Evolutionary conservation across 2,113 vertebrate species (phyloP).

Genomic region (Struthidea cinerea): DNA sequence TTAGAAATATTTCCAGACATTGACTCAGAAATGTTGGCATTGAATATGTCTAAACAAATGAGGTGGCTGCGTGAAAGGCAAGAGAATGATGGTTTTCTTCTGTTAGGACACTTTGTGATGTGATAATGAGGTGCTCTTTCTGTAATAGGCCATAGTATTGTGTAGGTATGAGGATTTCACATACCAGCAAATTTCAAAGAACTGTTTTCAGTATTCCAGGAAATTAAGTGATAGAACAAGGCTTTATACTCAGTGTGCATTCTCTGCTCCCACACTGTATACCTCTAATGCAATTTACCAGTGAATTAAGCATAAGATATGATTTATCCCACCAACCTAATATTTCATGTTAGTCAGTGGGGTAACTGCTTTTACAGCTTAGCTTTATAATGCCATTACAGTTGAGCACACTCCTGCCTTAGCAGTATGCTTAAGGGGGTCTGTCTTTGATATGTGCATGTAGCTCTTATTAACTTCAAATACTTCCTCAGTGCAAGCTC

Average conservation of each 20-base stretch:
- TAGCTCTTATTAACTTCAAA: conserved; percentile 12
- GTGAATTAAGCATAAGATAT: conserved; percentile 56
- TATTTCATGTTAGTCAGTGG: conserved; percentile 57
- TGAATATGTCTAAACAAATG: conserved; percentile 17
- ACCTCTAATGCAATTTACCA: conserved; percentile 58
- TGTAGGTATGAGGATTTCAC: conserved; percentile 37
- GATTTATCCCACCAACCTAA: conserved; percentile 55
- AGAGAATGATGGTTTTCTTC: not conserved
- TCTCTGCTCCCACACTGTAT: conserved; percentile 32
- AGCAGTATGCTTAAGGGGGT: not conserved
- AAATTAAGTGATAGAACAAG: conserved; percentile 44
- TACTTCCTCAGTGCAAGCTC: not conserved
- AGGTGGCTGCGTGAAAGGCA: not conserved
- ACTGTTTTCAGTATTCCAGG: conserved; percentile 31
- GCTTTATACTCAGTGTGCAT: conserved; percentile 41
- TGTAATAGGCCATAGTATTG: not conserved
- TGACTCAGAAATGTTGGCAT: not conserved
- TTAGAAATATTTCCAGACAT: conserved; percentile 38
- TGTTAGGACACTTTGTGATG: not conserved
- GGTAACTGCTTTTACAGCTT: conserved; percentile 21
- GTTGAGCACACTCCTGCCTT: not conserved
- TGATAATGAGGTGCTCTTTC: conserved; percentile 32
- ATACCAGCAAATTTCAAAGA: conserved; percentile 16
- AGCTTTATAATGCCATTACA: conserved; percentile 41
- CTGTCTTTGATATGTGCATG: not conserved